A percentile compares a stretch with the other conserved stretches of the same genome.
These are phyloP conservation scores for Gymnocephalus cernua DNA, from an alignment of 2,113 vertebrate genomes.

Conservation along the genomic window DNA sequence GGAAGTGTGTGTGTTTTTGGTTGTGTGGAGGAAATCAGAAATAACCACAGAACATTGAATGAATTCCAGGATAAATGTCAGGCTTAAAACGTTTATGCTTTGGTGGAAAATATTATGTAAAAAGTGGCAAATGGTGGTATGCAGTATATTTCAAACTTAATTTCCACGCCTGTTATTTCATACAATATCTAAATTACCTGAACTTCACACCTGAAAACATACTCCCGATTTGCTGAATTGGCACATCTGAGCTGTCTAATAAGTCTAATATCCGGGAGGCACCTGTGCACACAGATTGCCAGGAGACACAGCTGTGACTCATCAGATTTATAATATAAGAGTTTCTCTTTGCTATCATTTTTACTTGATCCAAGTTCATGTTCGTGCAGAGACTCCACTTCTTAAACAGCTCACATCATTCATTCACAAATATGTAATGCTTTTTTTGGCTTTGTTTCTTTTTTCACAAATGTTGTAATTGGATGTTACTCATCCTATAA, in stretches of 20 bases:
- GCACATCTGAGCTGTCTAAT: slow-evolving; percentile 14
- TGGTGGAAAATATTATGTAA: background rate
- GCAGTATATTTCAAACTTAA: slow-evolving; percentile 1
- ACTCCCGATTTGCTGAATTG: background rate
- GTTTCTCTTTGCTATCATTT: background rate
- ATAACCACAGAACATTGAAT: background rate
- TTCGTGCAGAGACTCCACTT: background rate
- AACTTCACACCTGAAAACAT: background rate
- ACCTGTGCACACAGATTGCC: slow-evolving; percentile 26
- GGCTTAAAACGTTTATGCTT: background rate
- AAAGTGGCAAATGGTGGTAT: background rate
- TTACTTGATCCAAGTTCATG: slow-evolving; percentile 9
- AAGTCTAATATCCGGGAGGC: slow-evolving; percentile 17
- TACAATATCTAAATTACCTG: background rate
- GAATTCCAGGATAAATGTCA: background rate
- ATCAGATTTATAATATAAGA: slow-evolving; percentile 21
- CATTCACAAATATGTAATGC: background rate
- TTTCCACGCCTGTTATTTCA: background rate
- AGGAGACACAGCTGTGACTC: slow-evolving; percentile 40
- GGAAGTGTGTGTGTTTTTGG: slow-evolving; percentile 17
- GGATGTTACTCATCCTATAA: background rate
- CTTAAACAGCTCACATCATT: background rate
- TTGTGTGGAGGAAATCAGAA: slow-evolving; percentile 1
- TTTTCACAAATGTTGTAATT: background rate
- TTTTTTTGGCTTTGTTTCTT: background rate